Evolutionary conservation across 2,113 vertebrate genomes (phyloP).

Genomic region (Pelmatolapia mariae): DNA sequence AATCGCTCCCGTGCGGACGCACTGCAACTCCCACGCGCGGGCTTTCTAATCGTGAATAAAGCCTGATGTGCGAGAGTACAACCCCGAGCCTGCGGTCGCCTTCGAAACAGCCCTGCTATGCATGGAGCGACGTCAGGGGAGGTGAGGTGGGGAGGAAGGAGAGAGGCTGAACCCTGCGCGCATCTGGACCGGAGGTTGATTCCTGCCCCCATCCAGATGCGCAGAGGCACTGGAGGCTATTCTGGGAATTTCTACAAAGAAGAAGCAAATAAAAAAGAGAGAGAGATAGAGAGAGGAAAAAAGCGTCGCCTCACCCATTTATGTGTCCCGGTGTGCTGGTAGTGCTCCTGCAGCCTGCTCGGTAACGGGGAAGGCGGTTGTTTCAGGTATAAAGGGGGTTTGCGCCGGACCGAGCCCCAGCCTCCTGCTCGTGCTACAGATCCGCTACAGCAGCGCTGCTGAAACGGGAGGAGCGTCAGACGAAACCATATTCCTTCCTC

Average conservation of each 20-base stretch:
- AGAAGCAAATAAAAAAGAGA: neutral
- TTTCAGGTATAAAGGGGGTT: conserved; percentile 16
- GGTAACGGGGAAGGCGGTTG: neutral
- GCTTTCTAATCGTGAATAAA: neutral
- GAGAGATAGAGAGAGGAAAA: neutral
- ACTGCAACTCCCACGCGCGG: conserved; percentile 16
- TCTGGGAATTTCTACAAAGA: neutral
- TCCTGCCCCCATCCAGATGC: conserved; percentile 53
- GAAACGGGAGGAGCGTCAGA: conserved; percentile 56
- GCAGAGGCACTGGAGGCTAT: conserved; percentile 9
- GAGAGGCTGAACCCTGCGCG: conserved; percentile 18
- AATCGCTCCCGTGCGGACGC: neutral
- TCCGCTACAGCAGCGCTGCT: conserved; percentile 45
- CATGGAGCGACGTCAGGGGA: neutral
- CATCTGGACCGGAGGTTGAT: conserved; percentile 48
- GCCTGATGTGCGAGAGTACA: neutral
- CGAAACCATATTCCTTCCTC: conserved; percentile 69
- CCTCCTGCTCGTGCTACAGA: conserved; percentile 22
- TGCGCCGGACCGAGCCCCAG: conserved; percentile 27
- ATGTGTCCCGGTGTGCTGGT: conserved; percentile 49
- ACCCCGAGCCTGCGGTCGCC: neutral
- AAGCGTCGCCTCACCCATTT: conserved; percentile 59
- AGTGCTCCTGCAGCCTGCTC: conserved; percentile 29
- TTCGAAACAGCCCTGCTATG: neutral
- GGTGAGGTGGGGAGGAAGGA: neutral